Evolutionary conservation across 2,797 vertebrate species (phyloP), one percentile per base, ranked within the genome.

Genomic region (Fringilla coelebs): DNA sequence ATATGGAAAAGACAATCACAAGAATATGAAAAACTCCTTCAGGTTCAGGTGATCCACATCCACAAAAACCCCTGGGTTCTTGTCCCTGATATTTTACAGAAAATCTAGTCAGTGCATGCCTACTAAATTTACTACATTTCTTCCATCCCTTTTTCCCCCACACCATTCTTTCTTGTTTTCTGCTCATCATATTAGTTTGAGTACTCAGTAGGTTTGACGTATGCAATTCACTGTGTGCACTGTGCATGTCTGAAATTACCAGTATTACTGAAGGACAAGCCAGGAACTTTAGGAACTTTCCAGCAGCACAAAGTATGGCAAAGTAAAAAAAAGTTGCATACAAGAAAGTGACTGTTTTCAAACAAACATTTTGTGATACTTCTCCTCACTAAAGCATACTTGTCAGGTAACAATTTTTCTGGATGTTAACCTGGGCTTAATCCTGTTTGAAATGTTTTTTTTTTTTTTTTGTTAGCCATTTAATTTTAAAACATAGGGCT

Each of bases 1-100:
- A 38, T 85, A 32, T 61, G 38, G 67, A 83, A 95, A 93, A 40
- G 13, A 54, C 57, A 78, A 81, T 86, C 38, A 38, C 0, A 13
- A 91, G 57, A 76, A 91, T 40, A 85, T 36, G 41, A 70, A 94
- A 94, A 88, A 34, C 7, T 71, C n/a, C 31, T 46, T 96, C 68
- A 75, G 49, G 63, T 63, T 70, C 67, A 73, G 45, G 62, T 83
- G 68, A 82, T 63, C 66, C 15, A 26, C 11, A 68, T 55, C 20
- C 32, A 65, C 16, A 22, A 55, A 57, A 82, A 24, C 1, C 2
- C 31, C 7, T 4, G 16, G 4, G 29, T 78, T 11, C 10, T 85
- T 91, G 52, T 87, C 8, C 26, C 21, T 84, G 8, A 2, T n/a
- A 52, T 86, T 86, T 92, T 74, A 76, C 63, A 88, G 55, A 89